Percentiles rank a stretch among this genome's conserved stretches.
Conservation (phyloP, 2,113 vertebrate genomes). For the Neogobius melanostomus region DNA sequence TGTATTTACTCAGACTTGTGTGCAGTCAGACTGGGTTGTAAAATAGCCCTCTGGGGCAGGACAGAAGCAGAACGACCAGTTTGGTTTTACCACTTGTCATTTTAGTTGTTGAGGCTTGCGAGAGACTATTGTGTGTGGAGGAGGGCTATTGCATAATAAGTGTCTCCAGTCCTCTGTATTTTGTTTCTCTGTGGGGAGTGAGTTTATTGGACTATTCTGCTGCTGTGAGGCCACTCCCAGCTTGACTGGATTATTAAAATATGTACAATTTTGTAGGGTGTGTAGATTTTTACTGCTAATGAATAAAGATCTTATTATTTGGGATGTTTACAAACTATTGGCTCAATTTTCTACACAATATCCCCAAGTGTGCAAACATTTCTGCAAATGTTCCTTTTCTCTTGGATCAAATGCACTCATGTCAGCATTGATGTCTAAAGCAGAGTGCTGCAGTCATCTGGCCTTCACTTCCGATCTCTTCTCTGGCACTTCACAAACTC, state of each 20-base stretch:
- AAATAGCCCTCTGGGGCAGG: not conserved
- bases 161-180: conserved; percentile 38
- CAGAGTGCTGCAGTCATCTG: conserved; percentile 17
- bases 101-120: conserved; percentile 2
- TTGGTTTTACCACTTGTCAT: conserved; percentile 2
- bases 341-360: not conserved
- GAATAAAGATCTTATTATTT: no score
- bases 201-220: conserved; percentile 39
- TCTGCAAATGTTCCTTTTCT: no score
- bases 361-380: no score
- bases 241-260: not conserved
- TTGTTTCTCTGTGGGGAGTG: conserved; percentile 41
- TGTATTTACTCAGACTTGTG: not conserved
- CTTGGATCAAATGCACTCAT: not conserved
- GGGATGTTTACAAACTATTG: no score
- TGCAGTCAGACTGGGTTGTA: not conserved
- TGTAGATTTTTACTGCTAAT: no score
- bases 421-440: conserved; percentile 5
- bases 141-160: conserved; percentile 54
- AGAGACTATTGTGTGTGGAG: conserved; percentile 23
- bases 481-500: conserved; percentile 34
- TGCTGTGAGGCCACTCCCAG: conserved; percentile 46
- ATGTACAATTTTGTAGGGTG: no score
- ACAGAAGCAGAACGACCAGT: not conserved
- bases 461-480: conserved; percentile 46